Evolutionary conservation across 2,888 invertebrate species (phyloP), one percentile per base, ranked within the genome.

Genomic region (Cosmia pyralina): DNA sequence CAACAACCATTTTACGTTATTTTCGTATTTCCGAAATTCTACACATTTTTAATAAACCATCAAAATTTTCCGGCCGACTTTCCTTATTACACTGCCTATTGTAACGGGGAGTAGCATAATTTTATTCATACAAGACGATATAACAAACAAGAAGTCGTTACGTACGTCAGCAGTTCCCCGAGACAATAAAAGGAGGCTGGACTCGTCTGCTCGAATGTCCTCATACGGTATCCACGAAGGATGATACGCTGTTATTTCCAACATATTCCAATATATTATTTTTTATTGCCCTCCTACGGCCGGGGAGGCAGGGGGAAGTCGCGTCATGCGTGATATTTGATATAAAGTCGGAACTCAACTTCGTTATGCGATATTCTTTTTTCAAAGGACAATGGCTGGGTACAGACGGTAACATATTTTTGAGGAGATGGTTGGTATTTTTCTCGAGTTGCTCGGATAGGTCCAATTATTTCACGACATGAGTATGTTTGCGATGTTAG

Each of bases 221-320:
- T 92, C 90, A 78, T 87, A 89, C 86, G 90, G 93, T 92, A 93
- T 93, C 94, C 93, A 92, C 88, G 93, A 93, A 94, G 94, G 94
- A 96, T 96, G 95, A 95, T 96, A 96, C 96, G 93, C 94, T 95
- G 96, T 96, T 96, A 96, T 96, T 96, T 95, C 95, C 96, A 96
- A 95, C 96, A 96, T 96, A 96, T 96, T 96, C 96, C 96, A 96
- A 96, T 96, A 96, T 96, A 96, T 96, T 96, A 96, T 96, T 96
- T 96, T 96, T 96, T 96, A 96, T 96, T 96, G 95, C 96, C 94
- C 92, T 90, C 94, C 92, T 78, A 69, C 72, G 76, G 28, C 66
- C 58, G 78, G 83, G 88, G 85, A 74, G 89, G 90, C 85, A 88
- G 92, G 93, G 91, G 91, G 90, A 89, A 87, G 91, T 90, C 90